Percentiles rank a stretch among this genome's conserved stretches.
Evolutionary conservation across 2,113 vertebrate genomes (phyloP).

Genomic region (Heterochromis multidens): DNA sequence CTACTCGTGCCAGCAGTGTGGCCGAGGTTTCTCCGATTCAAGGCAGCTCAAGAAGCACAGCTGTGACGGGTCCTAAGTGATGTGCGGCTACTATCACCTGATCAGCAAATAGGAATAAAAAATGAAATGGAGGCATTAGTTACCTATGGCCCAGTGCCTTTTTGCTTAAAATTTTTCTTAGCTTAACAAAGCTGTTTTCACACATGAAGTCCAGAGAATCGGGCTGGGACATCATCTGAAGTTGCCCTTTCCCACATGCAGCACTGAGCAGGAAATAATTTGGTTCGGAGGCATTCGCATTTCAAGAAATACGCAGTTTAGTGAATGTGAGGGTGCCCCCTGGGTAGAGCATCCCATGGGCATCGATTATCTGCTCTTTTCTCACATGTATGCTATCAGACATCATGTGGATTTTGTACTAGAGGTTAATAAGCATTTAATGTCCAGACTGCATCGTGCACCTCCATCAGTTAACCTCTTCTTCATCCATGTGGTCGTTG

Average conservation of each 20-base stretch:
- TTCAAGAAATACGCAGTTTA: not conserved
- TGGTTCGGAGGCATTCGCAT: not conserved
- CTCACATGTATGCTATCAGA: not conserved
- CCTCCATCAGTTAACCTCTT: not conserved
- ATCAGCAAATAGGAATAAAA: accelerated
- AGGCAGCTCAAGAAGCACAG: slow-evolving; percentile 73
- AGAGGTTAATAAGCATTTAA: too few species aligned
- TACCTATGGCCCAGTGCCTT: not conserved
- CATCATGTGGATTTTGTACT: not conserved
- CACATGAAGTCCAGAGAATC: not conserved
- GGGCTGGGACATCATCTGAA: not conserved
- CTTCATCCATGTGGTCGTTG: too few species aligned
- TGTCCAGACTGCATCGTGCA: not conserved
- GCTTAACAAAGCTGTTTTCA: not conserved
- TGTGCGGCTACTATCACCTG: accelerated
- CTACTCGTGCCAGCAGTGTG: slow-evolving; percentile 66
- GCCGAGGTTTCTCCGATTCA: slow-evolving; percentile 65
- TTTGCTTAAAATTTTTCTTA: not conserved
- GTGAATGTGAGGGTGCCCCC: not conserved
- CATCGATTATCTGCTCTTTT: not conserved
- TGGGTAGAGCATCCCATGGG: not conserved
- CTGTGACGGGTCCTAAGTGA: slow-evolving; percentile 23
- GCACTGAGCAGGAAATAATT: not conserved
- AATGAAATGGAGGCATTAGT: not conserved
- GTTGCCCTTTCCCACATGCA: not conserved